Percentiles rank a stretch among this genome's conserved stretches.
These are phyloP conservation scores for Plagiodera versicolora DNA, from an alignment of 2,888 invertebrate genomes.

Conservation along the genomic window DNA sequence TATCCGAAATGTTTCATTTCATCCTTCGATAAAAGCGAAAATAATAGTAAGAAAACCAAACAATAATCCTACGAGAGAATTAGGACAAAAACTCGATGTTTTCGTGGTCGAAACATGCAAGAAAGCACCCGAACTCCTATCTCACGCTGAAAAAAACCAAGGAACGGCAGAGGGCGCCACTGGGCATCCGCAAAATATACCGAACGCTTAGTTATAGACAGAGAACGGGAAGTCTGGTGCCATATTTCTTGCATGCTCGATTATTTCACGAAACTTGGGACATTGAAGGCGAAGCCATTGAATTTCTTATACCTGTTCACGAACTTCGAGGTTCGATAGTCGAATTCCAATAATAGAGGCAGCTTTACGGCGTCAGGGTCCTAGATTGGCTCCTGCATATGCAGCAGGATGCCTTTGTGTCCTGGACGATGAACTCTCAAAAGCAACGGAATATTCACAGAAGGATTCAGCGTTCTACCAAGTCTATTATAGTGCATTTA, in stretches of 20 bases:
- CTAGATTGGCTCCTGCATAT: background rate
- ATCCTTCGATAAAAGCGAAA: too few species aligned
- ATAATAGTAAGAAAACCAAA: too few species aligned
- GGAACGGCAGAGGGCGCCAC: background rate
- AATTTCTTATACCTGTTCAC: constrained; percentile 13
- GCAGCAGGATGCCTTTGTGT: background rate
- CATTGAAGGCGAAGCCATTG: constrained; percentile 10
- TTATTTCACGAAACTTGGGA: constrained; percentile 11
- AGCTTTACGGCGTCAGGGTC: background rate
- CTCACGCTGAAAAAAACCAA: too few species aligned
- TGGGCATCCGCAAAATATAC: background rate
- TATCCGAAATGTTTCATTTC: too few species aligned
- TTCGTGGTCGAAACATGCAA: too few species aligned
- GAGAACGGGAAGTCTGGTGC: constrained; percentile 2
- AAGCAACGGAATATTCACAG: background rate
- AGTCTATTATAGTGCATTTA: too few species aligned
- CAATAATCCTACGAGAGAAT: too few species aligned
- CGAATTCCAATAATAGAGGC: constrained; percentile 6
- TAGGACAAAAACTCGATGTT: too few species aligned
- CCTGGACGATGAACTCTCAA: background rate
- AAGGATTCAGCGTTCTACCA: too few species aligned
- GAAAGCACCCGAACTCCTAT: too few species aligned
- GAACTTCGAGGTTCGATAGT: constrained; percentile 4
- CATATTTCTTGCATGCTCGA: constrained; percentile 12
- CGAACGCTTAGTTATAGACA: constrained; percentile 2